phyloP scores from a whole-genome alignment of 2,113 vertebrate genomes.

The Petromus typicus region DNA sequence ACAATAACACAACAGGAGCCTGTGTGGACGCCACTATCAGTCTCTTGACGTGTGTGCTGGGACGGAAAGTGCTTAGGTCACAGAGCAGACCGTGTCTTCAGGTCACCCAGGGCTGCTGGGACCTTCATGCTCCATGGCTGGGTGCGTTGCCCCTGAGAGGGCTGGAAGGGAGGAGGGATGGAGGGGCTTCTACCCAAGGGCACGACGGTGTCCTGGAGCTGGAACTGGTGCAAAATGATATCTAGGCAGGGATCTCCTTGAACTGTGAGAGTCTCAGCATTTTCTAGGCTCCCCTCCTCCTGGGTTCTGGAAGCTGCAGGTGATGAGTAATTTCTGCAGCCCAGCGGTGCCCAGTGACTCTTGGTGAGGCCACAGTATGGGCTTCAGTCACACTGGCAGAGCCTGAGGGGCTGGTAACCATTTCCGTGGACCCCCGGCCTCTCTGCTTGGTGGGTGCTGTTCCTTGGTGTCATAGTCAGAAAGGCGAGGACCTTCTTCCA shows the following conservation, averaged over 20 bases:
- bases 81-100: slow-evolving; percentile 81
- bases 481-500: not conserved
- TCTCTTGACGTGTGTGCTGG: too few species aligned
- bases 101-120: not conserved
- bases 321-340: slow-evolving; percentile 63
- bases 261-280: slow-evolving; percentile 16
- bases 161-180: not conserved
- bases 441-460: not conserved
- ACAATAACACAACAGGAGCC: too few species aligned
- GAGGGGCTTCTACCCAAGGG: slow-evolving; percentile 23
- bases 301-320: not conserved
- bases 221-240: not conserved
- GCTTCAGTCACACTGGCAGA: not conserved
- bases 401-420: not conserved
- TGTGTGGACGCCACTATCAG: too few species aligned
- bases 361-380: not conserved
- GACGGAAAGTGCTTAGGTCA: slow-evolving; percentile 86
- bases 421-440: not conserved
- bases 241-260: slow-evolving; percentile 30
- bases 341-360: slow-evolving; percentile 34
- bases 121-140: slow-evolving; percentile 16
- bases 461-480: not conserved
- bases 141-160: slow-evolving; percentile 37
- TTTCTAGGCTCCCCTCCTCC: slow-evolving; percentile 45
- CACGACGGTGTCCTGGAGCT: not conserved